Evolutionary conservation across 2,888 invertebrate genomes (phyloP), one percentile per base, ranked within the genome.

Genomic region (Phanerotoma sp.): DNA sequence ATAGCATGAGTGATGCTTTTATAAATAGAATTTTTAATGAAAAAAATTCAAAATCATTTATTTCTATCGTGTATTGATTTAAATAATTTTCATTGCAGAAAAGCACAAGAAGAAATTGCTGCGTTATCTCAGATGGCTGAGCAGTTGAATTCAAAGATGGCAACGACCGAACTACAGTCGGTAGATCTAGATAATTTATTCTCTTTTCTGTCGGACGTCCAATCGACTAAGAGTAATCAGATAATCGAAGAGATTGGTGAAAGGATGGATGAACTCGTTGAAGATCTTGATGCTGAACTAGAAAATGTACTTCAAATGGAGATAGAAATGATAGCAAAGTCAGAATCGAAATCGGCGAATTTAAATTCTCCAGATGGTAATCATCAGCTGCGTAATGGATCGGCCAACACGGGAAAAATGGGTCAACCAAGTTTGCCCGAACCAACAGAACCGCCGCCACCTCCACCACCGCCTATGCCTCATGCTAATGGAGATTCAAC

Each of bases 171-270:
- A 67, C 61, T 86, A 7, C 91, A 91, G 69, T 88, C 90, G 0
- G 89, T 93, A 1, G 93, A 93, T 74, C 79, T 94, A 67, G 94
- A 94, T 77, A 93, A 93, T 77, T 79, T 94, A 66, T 94, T 94
- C 79, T 92, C 92, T 54, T 94, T 94, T 79, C 80, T 94, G 18
- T 91, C 91, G 0, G 93, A 93, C 66, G 88, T 90, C 33, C 80
- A 80, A 41, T 83, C 75, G 70, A 81, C 80, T 11, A 83, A 81
- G 67, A 81, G 83, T 61, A 86, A 86, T 61, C 84, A 85, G 44
- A 79, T 87, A 15, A 87, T 92, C 51, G 89, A 91, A 11, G 91
- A 92, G 78, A 91, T 93, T 37, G 90, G 89, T 0, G 88, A 89
- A 68, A 87, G 88, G 67, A 91, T 93, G 90, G 87, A 89, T 71